Conservation (phyloP, 2,888 invertebrate genomes). For the Standfussiana lucernea region DNA sequence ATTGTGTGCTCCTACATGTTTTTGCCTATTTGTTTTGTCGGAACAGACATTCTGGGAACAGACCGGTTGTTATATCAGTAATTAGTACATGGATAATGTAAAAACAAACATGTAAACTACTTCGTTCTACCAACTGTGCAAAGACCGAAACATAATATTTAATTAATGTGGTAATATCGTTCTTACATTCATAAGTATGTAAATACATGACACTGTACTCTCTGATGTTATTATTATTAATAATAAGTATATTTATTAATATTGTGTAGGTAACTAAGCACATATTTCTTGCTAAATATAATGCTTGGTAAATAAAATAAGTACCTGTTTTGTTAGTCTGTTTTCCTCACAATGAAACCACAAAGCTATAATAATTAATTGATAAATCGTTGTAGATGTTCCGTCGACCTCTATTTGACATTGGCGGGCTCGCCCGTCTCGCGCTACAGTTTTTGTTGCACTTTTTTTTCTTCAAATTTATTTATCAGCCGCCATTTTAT, state of each 20-base stretch:
- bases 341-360: conserved; percentile 55
- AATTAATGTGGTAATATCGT: conserved; percentile 44
- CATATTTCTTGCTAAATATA: conserved; percentile 27
- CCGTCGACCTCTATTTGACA: conserved; percentile 87
- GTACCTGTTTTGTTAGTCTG: conserved; percentile 25
- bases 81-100: conserved; percentile 25
- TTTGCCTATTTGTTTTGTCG: conserved; percentile 21
- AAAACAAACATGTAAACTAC: conserved; percentile 37
- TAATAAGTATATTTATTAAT: conserved; percentile 44
- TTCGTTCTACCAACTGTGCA: conserved; percentile 46
- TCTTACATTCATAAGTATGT: conserved; percentile 34
- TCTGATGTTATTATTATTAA: conserved; percentile 41
- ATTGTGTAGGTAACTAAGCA: conserved; percentile 2
- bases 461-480: conserved; percentile 82
- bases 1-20: conserved; percentile 23
- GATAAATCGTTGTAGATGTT: conserved; percentile 63
- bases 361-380: conserved; percentile 33
- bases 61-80: conserved; percentile 41
- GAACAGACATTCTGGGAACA: conserved; percentile 31
- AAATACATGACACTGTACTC: conserved; percentile 15
- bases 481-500: conserved; percentile 85
- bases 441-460: conserved; percentile 84
- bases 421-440: conserved; percentile 76
- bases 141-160: conserved; percentile 43
- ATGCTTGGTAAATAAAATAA: conserved; percentile 19